Conservation (phyloP, 2,888 invertebrate genomes). For the Chaetogeoica ovagalla region DNA sequence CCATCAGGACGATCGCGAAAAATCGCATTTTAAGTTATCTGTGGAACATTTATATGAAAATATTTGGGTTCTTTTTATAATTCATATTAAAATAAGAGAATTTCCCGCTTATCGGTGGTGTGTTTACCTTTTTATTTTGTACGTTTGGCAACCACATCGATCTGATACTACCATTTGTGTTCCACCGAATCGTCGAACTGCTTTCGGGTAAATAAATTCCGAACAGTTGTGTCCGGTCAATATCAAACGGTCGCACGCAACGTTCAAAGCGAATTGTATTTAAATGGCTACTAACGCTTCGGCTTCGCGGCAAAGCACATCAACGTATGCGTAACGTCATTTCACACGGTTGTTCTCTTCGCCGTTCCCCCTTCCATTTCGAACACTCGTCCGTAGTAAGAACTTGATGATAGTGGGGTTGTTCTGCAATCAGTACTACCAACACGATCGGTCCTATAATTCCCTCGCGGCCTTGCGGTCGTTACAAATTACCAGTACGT, state of each 20-base stretch:
- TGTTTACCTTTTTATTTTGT: constrained; percentile 29
- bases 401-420: constrained; percentile 40
- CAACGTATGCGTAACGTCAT: constrained; percentile 26
- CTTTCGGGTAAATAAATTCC: background rate
- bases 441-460: background rate
- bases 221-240: background rate
- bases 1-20: background rate
- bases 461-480: background rate
- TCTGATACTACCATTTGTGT: constrained; percentile 39
- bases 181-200: too few relatives aligned
- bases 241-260: background rate
- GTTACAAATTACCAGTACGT: background rate
- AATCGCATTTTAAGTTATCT: constrained; percentile 29
- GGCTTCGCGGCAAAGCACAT: background rate
- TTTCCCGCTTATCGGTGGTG: too few relatives aligned
- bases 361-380: background rate
- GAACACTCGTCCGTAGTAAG: background rate
- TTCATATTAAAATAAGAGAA: too few relatives aligned
- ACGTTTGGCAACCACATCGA: background rate
- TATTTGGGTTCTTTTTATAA: background rate
- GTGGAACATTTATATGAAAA: constrained; percentile 15
- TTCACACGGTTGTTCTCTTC: constrained; percentile 5
- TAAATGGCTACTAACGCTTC: constrained; percentile 6
- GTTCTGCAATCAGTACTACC: constrained; percentile 3
- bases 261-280: background rate